Evolutionary conservation across 2,888 invertebrate genomes (phyloP).

Genomic region (Erebia epiphron): DNA sequence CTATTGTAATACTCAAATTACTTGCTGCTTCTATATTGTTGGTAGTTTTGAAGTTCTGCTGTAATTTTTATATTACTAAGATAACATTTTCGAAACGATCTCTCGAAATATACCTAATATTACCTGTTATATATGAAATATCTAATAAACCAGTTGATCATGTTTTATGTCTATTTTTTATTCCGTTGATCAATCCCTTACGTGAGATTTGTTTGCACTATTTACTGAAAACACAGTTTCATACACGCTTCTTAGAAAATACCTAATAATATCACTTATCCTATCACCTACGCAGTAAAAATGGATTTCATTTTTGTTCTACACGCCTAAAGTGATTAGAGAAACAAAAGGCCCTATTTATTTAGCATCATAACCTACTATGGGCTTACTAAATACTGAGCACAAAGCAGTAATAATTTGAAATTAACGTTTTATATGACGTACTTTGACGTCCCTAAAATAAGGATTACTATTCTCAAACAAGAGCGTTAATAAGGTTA

Average conservation of each 20-base stretch:
- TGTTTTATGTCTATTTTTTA: background rate
- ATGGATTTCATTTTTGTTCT: background rate
- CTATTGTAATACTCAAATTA: conserved; percentile 8
- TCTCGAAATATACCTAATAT: background rate
- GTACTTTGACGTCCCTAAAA: too few relatives aligned
- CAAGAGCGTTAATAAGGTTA: too few relatives aligned
- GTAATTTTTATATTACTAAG: background rate
- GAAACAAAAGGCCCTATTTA: background rate
- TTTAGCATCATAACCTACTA: background rate
- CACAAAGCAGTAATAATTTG: too few relatives aligned
- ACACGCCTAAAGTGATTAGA: background rate
- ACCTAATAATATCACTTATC: too few relatives aligned
- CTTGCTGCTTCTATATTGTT: background rate
- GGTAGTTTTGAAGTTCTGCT: background rate
- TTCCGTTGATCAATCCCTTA: background rate
- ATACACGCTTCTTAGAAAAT: too few relatives aligned
- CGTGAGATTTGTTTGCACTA: too few relatives aligned
- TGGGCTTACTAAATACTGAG: too few relatives aligned
- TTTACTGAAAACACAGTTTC: too few relatives aligned
- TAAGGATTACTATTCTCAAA: too few relatives aligned
- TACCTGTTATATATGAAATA: background rate
- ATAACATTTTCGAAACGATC: background rate
- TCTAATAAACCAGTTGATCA: background rate
- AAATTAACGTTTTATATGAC: too few relatives aligned
- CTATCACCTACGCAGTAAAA: too few relatives aligned